Evolutionary conservation across 2,113 vertebrate genomes (phyloP).

Genomic region (Lucifuga dentata): DNA sequence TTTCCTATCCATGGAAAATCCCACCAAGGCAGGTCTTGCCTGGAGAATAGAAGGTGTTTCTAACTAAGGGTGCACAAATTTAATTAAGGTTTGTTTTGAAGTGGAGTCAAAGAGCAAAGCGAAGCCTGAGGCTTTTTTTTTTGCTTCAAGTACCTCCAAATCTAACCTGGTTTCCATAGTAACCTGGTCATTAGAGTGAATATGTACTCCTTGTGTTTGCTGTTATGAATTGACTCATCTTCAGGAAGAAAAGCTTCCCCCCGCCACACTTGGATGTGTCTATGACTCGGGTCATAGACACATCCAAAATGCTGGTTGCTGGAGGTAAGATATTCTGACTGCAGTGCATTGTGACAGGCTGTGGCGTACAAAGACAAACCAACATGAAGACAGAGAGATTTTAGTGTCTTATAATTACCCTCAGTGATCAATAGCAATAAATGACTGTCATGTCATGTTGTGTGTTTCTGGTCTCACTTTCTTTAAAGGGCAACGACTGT

Average conservation of each 20-base stretch:
- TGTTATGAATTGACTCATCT: constrained; percentile 54
- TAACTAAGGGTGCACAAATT: constrained; percentile 50
- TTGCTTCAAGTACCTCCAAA: constrained; percentile 54
- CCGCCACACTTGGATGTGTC: background rate
- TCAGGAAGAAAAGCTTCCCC: constrained; percentile 22
- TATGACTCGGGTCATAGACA: constrained; percentile 6
- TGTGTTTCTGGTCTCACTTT: constrained; percentile 21
- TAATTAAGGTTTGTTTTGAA: constrained; percentile 73
- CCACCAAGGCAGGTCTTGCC: background rate
- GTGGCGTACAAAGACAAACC: too few species aligned
- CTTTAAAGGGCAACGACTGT: constrained; percentile 34
- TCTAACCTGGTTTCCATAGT: constrained; percentile 80
- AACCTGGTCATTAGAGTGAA: constrained; percentile 71
- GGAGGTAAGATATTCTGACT: background rate
- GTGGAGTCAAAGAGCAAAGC: constrained; percentile 61
- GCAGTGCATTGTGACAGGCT: background rate
- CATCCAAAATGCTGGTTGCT: background rate
- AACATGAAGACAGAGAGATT: too few species aligned
- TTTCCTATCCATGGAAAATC: background rate
- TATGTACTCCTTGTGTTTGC: constrained; percentile 37
- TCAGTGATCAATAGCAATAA: constrained; percentile 10
- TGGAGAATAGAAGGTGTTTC: constrained; percentile 39
- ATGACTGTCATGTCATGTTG: constrained; percentile 2
- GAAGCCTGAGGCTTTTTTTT: constrained; percentile 44
- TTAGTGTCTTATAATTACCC: background rate